Base-by-base conservation (phyloP, 2,113 vertebrate genomes). In the Dendropsophus ebraccatus region DNA sequence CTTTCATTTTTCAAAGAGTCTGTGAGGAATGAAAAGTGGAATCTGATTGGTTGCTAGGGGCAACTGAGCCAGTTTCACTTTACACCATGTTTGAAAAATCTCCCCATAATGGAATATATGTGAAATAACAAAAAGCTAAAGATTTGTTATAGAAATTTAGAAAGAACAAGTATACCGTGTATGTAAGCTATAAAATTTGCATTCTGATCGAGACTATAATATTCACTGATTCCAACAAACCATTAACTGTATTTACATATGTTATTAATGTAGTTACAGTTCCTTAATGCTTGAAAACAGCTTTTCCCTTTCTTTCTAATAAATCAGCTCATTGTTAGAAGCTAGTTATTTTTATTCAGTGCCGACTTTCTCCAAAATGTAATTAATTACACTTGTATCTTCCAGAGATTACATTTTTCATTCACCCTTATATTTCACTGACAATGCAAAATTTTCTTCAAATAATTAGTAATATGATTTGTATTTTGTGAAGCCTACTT, bases 381-480 rank as follows among this genome's bases (percentile, higher is more conserved):
- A 65, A 81, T 81, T 81, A 81, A 81, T 81, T 81, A 65, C n/a
- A 45, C 23, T 62, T 45, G 56, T 45, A 60, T 80, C 77, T 62
- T 62, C 35, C 2, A 65, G 56, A 81, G 78, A 81, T 81, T 81
- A 17, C 25, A 81, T 81, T 81, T 65, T 81, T 65, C 37, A 45
- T 65, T 41, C 32, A 25, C 77, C 77, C 54, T 80, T 81, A 35
- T 37, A 41, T 69, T 82, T 70, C 28, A 69, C 80, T 82, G 80
- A 70, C 62, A 82, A 23, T 69, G 80, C 80, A 82, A 65, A 81
- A 65, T 67, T 69, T 82, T 70, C 80, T 82, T 52, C 45, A 67
- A 69, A 70, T 82, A 82, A 82, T 82, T 82, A 82, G 62, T 50
- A 67, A 82, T 82, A 23, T 69, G 62, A 82, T 82, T 82, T 70